Percentiles rank a stretch among this genome's conserved stretches.
Evolutionary conservation across 2,888 invertebrate species (phyloP).

Genomic region (Nudaria mundana): DNA sequence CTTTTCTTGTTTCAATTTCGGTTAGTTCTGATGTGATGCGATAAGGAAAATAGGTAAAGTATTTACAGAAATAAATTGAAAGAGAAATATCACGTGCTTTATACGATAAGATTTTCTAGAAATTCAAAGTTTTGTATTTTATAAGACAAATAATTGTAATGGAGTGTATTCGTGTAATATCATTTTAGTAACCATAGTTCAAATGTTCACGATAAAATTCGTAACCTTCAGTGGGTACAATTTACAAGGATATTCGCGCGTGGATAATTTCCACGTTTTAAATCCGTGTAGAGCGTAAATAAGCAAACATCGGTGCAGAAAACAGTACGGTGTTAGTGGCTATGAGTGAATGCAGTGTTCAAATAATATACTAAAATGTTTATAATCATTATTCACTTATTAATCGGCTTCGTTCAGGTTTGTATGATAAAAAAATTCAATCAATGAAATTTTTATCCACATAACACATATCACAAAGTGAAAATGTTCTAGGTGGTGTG

Average conservation of each 20-base stretch:
- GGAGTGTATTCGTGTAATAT: constrained; percentile 8
- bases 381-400: constrained; percentile 26
- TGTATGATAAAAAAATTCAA: constrained; percentile 26
- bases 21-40: constrained; percentile 17
- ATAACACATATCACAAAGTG: constrained; percentile 21
- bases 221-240: constrained; percentile 40
- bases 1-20: constrained; percentile 13
- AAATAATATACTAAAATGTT: constrained; percentile 34
- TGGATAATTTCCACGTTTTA: constrained; percentile 59
- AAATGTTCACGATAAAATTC: constrained; percentile 38
- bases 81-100: constrained; percentile 21
- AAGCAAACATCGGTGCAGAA: constrained; percentile 37
- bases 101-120: constrained; percentile 16
- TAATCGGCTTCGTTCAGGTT: constrained; percentile 45
- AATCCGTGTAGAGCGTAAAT: constrained; percentile 51
- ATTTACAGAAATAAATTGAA: constrained; percentile 28
- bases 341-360: constrained; percentile 40
- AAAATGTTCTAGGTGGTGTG: constrained; percentile 50
- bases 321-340: constrained; percentile 43
- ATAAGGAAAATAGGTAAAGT: constrained; percentile 34
- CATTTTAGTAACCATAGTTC: constrained; percentile 22
- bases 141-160: constrained; percentile 7
- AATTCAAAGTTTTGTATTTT: constrained; percentile 10
- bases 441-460: constrained; percentile 10
- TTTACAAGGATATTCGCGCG: constrained; percentile 64